Evolutionary conservation across 1,140 invertebrate species (phyloP).

Genomic region (Rhagoletis pomonella): DNA sequence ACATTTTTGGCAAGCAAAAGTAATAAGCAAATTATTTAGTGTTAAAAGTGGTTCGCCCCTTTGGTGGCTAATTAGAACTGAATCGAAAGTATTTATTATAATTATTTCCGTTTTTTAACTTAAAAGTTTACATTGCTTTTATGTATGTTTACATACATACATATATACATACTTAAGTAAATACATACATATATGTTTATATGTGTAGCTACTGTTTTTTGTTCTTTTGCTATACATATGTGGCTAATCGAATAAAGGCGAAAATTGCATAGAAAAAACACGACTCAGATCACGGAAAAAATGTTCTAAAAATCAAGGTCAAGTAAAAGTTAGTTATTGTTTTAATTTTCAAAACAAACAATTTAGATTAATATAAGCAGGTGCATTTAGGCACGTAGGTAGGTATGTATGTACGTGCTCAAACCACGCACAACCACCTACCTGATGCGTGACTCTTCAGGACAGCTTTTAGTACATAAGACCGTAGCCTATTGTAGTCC

Average conservation of each 20-base stretch:
- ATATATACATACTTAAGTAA: not conserved
- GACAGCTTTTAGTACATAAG: no score
- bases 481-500: no score
- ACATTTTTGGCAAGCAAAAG: conserved; percentile 32
- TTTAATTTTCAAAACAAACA: not conserved
- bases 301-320: conserved; percentile 27
- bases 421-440: no score
- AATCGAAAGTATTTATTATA: conserved; percentile 52
- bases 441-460: no score
- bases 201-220: no score
- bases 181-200: no score
- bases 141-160: not conserved
- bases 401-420: no score
- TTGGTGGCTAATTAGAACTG: conserved; percentile 26
- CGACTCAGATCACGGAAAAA: no score
- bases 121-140: not conserved
- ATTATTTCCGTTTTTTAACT: conserved; percentile 44
- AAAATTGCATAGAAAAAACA: no score
- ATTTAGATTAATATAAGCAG: not conserved
- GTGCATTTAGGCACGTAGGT: not conserved
- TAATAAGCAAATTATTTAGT: not conserved
- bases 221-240: no score
- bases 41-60: conserved; percentile 21
- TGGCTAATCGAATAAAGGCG: not conserved
- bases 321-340: conserved; percentile 30